Evolutionary conservation across 2,113 vertebrate species (phyloP), one percentile per base, ranked within the genome.

Genomic region (Dicaeum eximium): DNA sequence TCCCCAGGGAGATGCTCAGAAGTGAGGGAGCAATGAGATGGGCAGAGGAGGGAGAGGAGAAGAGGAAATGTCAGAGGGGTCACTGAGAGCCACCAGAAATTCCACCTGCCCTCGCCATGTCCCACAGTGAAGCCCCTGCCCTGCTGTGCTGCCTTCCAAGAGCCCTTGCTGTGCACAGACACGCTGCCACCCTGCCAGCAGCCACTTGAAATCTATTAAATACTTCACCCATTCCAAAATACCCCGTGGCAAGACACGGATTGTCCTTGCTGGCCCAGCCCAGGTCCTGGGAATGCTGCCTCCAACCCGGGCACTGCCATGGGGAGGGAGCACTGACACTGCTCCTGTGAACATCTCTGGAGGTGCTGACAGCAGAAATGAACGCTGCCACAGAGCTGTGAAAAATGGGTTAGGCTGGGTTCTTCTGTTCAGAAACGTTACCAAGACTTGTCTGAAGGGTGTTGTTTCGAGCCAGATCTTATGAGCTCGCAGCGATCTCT

Each of bases 41-140:
- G 19, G 48, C 40, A 65, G 60, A 50, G 15, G 13, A 61, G 65
- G 48, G 42, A 4, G 37, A 28, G 38, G 54, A 54, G 64, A 45
- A 54, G 54, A 19, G 35, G 31, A n/a, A 57, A 15, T 3, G 10
- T 48, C 24, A 65, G 13, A 58, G n/a, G 9, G 6, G 35, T 42
- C 20, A 10, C 45, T 5, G 31, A 67, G 54, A 15, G 42, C 15
- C n/a, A 11, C 24, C 83, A 50, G 53, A 33, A 67, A 8, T 15
- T 4, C 6, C 1, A 0, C 10, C 35, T 3, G 50, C 18, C 1
- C 30, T 31, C 35, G 31, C 21, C 35, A 0, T 1, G 44, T 5
- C 44, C 80, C 20, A 1, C 1, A 16, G 14, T 0, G 50, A 14
- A 25, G 37, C 13, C 2, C 2, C 31, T 6, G 22, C 45, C 61